These are phyloP conservation scores for Lasioglossum villosulum DNA, from an alignment of 2,888 invertebrate genomes.

Conservation along the genomic window DNA sequence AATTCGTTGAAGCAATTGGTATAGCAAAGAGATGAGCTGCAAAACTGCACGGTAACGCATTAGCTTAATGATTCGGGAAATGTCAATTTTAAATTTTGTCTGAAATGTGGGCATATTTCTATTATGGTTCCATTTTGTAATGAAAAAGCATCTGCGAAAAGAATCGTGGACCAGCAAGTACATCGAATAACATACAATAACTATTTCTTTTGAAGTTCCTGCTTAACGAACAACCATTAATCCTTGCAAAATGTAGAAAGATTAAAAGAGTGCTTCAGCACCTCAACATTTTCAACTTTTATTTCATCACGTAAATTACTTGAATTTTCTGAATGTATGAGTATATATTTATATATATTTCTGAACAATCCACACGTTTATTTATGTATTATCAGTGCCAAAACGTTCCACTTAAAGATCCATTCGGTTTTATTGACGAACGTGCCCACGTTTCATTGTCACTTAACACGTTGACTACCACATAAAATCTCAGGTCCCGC, in stretches of 20 bases:
- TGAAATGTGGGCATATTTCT: neutral
- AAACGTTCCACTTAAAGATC: neutral
- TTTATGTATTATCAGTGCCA: neutral
- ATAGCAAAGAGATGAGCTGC: neutral
- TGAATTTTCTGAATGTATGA: neutral
- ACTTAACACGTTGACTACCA: neutral
- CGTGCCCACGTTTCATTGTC: neutral
- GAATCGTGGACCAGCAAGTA: neutral
- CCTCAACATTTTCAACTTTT: neutral
- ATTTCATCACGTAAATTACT: neutral
- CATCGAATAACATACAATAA: neutral
- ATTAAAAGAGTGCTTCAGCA: neutral
- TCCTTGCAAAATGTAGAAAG: neutral
- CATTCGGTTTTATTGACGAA: neutral
- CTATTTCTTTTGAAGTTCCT: neutral
- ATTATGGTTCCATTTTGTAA: neutral
- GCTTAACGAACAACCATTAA: too few relatives aligned
- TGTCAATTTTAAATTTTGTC: neutral
- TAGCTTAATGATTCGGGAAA: neutral
- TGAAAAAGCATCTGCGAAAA: neutral
- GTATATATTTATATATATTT: too few relatives aligned
- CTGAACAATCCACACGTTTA: neutral
- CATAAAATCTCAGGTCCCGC: neutral
- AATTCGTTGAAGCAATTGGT: neutral
- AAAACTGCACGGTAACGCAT: neutral